A percentile compares a stretch with the other conserved stretches of the same genome.
These are phyloP conservation scores for Hesperia comma DNA, from an alignment of 2,888 invertebrate species.

Conservation along the genomic window DNA sequence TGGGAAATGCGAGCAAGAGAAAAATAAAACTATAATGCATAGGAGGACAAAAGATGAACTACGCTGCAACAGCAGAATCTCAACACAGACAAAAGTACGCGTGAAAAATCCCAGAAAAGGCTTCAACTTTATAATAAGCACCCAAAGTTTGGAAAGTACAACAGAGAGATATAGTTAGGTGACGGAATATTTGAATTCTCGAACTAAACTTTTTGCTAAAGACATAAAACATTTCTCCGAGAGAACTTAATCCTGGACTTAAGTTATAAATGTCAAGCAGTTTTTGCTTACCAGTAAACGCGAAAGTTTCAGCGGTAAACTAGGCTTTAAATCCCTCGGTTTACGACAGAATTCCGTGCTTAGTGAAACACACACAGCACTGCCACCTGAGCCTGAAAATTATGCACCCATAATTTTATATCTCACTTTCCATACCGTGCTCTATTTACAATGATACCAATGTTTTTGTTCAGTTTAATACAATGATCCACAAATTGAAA, in stretches of 20 bases:
- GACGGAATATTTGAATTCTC: conserved; percentile 24
- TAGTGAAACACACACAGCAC: conserved; percentile 23
- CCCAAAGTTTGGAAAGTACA: conserved; percentile 14
- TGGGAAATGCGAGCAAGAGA: not conserved
- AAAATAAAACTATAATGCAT: not conserved
- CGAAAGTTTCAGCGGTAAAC: conserved; percentile 52
- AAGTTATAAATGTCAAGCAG: conserved; percentile 40
- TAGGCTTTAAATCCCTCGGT: conserved; percentile 54
- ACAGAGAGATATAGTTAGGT: conserved; percentile 24
- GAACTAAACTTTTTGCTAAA: conserved; percentile 23
- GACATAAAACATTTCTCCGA: conserved; percentile 31
- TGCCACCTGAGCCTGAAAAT: conserved; percentile 28
- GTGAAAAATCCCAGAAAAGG: conserved; percentile 15
- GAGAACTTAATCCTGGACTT: conserved; percentile 34
- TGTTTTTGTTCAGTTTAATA: not conserved
- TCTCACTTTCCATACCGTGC: conserved; percentile 15
- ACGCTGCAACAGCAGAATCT: conserved; percentile 14
- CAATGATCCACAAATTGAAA: no score
- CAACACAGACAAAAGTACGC: not conserved
- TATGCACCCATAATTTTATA: conserved; percentile 33
- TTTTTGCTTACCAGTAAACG: conserved; percentile 48
- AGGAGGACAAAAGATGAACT: not conserved
- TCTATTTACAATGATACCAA: not conserved
- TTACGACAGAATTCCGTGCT: conserved; percentile 49
- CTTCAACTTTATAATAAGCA: conserved; percentile 24